A percentile compares a stretch with the other conserved stretches of the same genome.
Evolutionary conservation across 2,797 vertebrate species (phyloP).

Genomic region (Sciurus carolinensis): DNA sequence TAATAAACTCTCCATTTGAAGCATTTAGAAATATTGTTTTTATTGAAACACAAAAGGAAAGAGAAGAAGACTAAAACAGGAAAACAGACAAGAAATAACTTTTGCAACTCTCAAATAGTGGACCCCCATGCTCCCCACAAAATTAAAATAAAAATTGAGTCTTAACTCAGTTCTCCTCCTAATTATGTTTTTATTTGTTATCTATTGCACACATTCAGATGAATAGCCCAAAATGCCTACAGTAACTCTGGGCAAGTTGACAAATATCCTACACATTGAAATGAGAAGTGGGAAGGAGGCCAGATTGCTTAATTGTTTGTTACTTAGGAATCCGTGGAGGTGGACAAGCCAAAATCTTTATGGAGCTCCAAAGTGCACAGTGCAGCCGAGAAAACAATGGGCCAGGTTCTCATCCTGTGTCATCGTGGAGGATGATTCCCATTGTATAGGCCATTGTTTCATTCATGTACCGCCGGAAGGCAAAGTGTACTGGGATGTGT

Average conservation of each 20-base stretch:
- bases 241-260: constrained; percentile 79
- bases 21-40: neutral
- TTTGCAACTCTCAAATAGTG: constrained; percentile 51
- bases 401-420: constrained; percentile 68
- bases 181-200: constrained; percentile 81
- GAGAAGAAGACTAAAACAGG: neutral
- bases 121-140: neutral
- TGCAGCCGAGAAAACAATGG: constrained; percentile 80
- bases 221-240: constrained; percentile 74
- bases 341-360: constrained; percentile 81
- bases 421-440: constrained; percentile 54
- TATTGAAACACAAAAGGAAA: constrained; percentile 7
- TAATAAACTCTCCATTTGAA: constrained; percentile 61
- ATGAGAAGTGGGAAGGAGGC: constrained; percentile 77
- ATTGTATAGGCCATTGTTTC: constrained; percentile 82
- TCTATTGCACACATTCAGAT: constrained; percentile 76
- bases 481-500: constrained; percentile 76
- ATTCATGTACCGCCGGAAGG: constrained; percentile 82
- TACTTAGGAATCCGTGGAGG: constrained; percentile 78
- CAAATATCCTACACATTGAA: constrained; percentile 81
- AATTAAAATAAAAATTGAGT: constrained; percentile 61
- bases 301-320: constrained; percentile 85
- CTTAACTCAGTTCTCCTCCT: constrained; percentile 53
- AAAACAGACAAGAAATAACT: constrained; percentile 52
- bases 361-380: constrained; percentile 74